These are phyloP conservation scores for Montipora efflorescens DNA, from an alignment of 64 coral and sea anemone species.

Conservation along the genomic window DNA sequence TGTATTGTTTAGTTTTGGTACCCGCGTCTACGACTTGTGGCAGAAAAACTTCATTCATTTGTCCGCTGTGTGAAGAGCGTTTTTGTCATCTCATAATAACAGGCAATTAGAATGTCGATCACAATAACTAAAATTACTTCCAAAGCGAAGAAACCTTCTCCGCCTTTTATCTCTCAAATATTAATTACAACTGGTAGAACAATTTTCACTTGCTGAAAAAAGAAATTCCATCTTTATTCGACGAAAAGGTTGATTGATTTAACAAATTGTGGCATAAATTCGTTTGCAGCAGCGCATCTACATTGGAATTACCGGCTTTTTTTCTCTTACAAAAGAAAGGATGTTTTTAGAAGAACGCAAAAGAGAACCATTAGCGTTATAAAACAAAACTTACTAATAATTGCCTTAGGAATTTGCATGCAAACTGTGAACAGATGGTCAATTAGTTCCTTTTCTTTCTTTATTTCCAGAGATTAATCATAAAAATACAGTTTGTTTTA, in stretches of 20 bases:
- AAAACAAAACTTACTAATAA: constrained; percentile 59
- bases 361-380: constrained; percentile 29
- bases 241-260: neutral
- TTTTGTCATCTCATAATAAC: constrained; percentile 25
- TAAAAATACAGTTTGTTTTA: neutral
- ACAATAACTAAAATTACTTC: neutral
- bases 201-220: neutral
- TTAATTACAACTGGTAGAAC: neutral
- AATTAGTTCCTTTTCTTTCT: constrained; percentile 33
- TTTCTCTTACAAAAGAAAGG: constrained; percentile 5
- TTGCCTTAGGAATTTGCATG: constrained; percentile 55
- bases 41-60: neutral
- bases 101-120: constrained; percentile 19
- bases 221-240: neutral
- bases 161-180: constrained; percentile 33
- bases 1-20: constrained; percentile 34
- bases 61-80: neutral
- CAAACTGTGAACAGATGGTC: constrained; percentile 45
- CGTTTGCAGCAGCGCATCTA: neutral
- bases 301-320: neutral
- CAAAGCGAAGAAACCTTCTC: neutral
- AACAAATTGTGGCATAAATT: neutral
- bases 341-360: constrained; percentile 12
- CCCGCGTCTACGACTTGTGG: constrained; percentile 10
- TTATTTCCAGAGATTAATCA: neutral